Percentiles rank a stretch among this genome's conserved stretches.
Evolutionary conservation across 2,113 vertebrate species (phyloP).

Genomic region (Triplophysa tibetana): DNA sequence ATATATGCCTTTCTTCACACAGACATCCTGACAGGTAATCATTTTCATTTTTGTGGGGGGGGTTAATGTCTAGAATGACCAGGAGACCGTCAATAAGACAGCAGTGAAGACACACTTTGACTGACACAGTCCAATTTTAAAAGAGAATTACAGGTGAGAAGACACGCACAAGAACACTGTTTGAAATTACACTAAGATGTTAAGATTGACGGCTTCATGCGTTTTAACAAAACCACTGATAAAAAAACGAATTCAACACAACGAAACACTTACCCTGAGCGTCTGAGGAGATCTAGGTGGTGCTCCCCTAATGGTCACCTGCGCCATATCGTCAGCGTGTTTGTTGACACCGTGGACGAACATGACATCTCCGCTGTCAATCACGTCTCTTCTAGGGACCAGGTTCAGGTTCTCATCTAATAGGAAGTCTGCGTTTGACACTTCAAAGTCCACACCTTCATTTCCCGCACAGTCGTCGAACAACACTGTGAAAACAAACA

Average conservation of each 20-base stretch:
- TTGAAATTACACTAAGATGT: slow-evolving; percentile 13
- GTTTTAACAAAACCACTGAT: slow-evolving; percentile 13
- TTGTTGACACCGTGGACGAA: slow-evolving; percentile 80
- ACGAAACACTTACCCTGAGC: slow-evolving; percentile 76
- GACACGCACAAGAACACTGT: not conserved
- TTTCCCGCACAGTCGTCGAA: slow-evolving; percentile 94
- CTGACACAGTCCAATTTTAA: slow-evolving; percentile 1
- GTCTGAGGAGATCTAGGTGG: slow-evolving; percentile 65
- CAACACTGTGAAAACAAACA: slow-evolving; percentile 74
- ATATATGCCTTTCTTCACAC: not conserved
- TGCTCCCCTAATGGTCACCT: slow-evolving; percentile 77
- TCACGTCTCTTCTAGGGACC: slow-evolving; percentile 76
- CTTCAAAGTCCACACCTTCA: slow-evolving; percentile 79
- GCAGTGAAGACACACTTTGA: slow-evolving; percentile 1
- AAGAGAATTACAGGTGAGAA: not conserved
- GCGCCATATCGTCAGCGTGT: slow-evolving; percentile 83
- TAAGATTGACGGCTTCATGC: slow-evolving; percentile 10
- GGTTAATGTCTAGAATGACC: slow-evolving; percentile 3
- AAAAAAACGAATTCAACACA: not conserved
- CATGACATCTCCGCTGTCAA: slow-evolving; percentile 70
- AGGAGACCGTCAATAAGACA: slow-evolving; percentile 9
- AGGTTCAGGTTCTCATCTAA: slow-evolving; percentile 80
- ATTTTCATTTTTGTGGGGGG: not conserved
- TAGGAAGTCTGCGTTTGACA: slow-evolving; percentile 85
- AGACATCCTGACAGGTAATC: slow-evolving; percentile 17